Evolutionary conservation across 1,140 invertebrate species (phyloP), one percentile per base, ranked within the genome.

Genomic region (Homarus americanus): DNA sequence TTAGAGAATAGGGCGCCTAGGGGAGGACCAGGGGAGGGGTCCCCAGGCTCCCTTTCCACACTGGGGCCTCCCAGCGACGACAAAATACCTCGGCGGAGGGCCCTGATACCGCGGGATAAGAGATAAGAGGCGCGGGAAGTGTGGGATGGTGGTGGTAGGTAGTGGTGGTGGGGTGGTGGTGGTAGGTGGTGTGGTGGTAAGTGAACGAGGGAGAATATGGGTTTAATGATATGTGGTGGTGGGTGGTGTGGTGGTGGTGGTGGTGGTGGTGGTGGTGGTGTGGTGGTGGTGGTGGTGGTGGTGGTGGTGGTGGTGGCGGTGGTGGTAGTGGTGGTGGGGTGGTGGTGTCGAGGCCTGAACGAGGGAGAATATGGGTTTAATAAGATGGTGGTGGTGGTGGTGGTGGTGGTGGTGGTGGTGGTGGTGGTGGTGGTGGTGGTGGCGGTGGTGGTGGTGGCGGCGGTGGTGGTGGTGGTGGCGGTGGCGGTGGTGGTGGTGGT

Each of bases 11-110:
- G 86, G 86, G n/a, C 53, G 15, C 86, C 86, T 73, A 49, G 72
- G 75, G 58, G n/a, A 17, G 76, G 34, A 17, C 85, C 58, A 32
- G 10, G 73, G 44, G 85, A 73, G 84, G 84, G 53, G 32, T 76
- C 86, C 58, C 44, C 28, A n/a, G 86, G 86, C 75, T 72, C 76
- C 38, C 41, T 36, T 36, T 80, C 86, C 75, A 79, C 75, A 69
- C 1, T 69, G 76, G 73, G 86, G 38, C 49, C 78, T 63, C 86
- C 76, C 63, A 28, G 86, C 86, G 86, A 44, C 75, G 86, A 88
- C 86, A 88, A 88, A 88, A 88, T 88, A 88, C 86, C 86, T 63
- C 76, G 20, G 53, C 86, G 76, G 86, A 69, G 49, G 40, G 20
- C 86, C 20, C 24, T 34, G 76, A 79, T 79, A 88, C 63, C 86